Base-by-base conservation (phyloP, 2,797 vertebrate genomes). In the Diceros bicornis region DNA sequence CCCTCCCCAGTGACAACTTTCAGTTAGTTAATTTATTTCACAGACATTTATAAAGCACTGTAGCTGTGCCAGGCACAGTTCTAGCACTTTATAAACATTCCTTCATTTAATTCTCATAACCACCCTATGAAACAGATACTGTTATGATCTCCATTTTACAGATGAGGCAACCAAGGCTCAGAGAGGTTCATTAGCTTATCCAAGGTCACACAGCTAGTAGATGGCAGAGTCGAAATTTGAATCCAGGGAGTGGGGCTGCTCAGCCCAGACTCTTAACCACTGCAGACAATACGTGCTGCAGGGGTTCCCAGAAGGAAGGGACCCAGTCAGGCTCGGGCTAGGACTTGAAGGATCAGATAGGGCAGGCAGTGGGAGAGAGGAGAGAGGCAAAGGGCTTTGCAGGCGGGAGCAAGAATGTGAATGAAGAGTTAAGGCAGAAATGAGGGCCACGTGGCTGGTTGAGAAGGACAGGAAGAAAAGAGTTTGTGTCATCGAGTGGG, bases 401-500 rank as follows among this genome's bases (percentile, higher is more conserved):
- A n/a, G 20, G n/a, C 13, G 27, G 29, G 13, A 14, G 11, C 23
- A 85, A 82, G 87, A 72, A 72, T 32, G 25, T 18, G 10, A 47
- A 79, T 6, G 37, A 78, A 95, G 47, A 75, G 5, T 85, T n/a
- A 27, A 74, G 84, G 59, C 68, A 77, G 88, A 92, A 71, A 81
- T 20, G n/a, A 92, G 34, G 44, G 34, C 32, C 75, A 29, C 7
- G 0, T 6, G 71, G 71, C 57, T 84, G 55, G 32, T 29, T 68
- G 59, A 37, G n/a, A 92, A 89, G 29, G 34, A 79, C 62, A 82
- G 61, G n/a, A 81, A 89, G 68, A 85, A 81, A 81, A 91, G 52
- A 69, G 47, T 52, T 59, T 47, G 57, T 78, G 69, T 83, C 82
- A 74, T 64, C 27, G 12, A 37, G 27, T 14, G 29, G 71, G 41